Evolutionary conservation across 2,888 invertebrate genomes (phyloP), one percentile per base, ranked within the genome.

Genomic region (Schrankia costaestrigalis): DNA sequence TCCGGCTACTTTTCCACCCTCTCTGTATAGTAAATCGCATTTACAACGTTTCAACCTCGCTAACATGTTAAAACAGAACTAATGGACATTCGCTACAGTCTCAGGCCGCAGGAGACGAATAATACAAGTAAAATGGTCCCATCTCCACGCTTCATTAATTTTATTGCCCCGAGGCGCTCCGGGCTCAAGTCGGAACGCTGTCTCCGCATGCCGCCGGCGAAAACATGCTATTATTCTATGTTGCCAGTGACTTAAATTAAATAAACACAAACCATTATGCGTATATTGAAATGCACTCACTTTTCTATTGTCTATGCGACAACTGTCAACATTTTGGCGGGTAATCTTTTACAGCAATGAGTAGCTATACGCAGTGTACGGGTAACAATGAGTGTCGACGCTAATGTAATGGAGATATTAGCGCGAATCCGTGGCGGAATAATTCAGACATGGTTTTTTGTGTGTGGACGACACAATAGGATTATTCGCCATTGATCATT

Each of bases 21-120:
- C 84, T 75, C 79, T 72, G 71, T 71, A 77, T 70, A 83, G 82
- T 82, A 86, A 87, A 87, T 87, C 85, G 83, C 80, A 87, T 87
- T 87, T 86, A 81, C 83, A 85, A 84, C 82, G 81, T 86, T 86
- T 87, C 87, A 86, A 85, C 85, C 78, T 85, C 83, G 83, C 86
- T 87, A 87, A 87, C 86, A 87, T 86, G 87, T 87, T 87, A 86
- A 87, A 87, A 87, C 85, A 86, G 87, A 87, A 87, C 87, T 86
- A 87, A 87, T 87, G 86, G 86, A 86, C 86, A 87, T 87, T 87
- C 86, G 86, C 80, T 87, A 70, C 85, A 84, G 85, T 84, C 84
- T 79, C 77, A 81, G 85, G 79, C 81, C 84, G 81, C 85, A 84
- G 73, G 85, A 86, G 86, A 85, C 80, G 86, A 86, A 86, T 87